These are phyloP conservation scores for Lithophane semibrunnea DNA, from an alignment of 2,888 invertebrate species.

Conservation along the genomic window DNA sequence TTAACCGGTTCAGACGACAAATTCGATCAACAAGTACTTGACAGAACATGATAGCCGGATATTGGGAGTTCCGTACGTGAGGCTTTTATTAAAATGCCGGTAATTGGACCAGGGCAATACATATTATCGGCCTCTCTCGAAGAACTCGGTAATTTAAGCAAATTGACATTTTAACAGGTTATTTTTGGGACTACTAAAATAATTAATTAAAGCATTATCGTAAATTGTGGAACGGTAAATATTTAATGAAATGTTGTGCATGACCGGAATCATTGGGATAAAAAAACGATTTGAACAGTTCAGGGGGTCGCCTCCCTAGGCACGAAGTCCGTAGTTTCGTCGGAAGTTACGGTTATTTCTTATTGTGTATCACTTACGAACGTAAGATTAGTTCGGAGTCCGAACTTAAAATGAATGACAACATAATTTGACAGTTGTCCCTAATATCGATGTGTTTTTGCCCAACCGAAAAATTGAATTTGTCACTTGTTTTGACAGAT, in stretches of 20 bases:
- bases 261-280: too few species aligned
- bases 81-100: constrained; percentile 49
- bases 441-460: too few species aligned
- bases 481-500: too few species aligned
- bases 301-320: too few species aligned
- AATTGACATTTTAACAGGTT: constrained; percentile 8
- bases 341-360: too few species aligned
- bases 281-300: background rate
- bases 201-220: background rate
- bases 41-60: constrained; percentile 39
- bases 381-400: too few species aligned
- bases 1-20: constrained; percentile 40
- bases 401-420: too few species aligned
- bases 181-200: background rate
- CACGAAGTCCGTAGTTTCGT: too few species aligned
- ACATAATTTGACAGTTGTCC: too few species aligned
- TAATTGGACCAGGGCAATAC: constrained; percentile 36
- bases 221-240: background rate
- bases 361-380: too few species aligned
- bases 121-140: constrained; percentile 17
- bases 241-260: too few species aligned
- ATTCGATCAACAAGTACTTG: constrained; percentile 54
- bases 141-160: background rate
- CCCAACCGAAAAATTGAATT: too few species aligned
- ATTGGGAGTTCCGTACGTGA: constrained; percentile 32